phyloP scores from a whole-genome alignment of 2,888 invertebrate species.

The Plebejus melissa region DNA sequence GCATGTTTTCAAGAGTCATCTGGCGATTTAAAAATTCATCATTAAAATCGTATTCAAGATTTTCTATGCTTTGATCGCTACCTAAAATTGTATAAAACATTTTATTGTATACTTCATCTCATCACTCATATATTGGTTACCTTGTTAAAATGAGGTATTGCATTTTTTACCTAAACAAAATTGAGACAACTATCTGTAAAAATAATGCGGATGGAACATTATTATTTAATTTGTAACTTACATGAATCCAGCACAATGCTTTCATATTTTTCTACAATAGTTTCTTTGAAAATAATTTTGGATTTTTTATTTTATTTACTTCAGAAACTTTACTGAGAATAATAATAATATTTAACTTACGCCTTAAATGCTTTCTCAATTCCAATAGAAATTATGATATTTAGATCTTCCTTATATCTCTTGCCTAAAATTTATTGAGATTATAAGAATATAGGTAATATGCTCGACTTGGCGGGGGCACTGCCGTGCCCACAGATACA shows the following conservation, averaged over 20 bases:
- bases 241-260: constrained; percentile 49
- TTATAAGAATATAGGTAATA: neutral
- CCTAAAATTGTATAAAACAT: neutral
- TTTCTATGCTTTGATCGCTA: neutral
- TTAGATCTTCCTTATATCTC: neutral
- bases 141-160: too few species aligned
- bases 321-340: neutral
- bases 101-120: constrained; percentile 26
- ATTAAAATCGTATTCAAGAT: neutral
- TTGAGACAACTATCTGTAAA: too few species aligned
- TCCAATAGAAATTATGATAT: neutral
- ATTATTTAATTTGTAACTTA: constrained; percentile 40
- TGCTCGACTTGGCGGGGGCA: too few species aligned
- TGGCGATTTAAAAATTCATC: neutral
- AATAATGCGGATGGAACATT: too few species aligned
- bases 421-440: neutral
- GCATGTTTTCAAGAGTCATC: neutral
- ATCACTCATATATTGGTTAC: too few species aligned
- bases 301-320: neutral
- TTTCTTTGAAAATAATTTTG: constrained; percentile 47
- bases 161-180: too few species aligned
- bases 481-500: too few species aligned
- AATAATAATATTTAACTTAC: neutral
- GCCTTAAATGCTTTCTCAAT: neutral
- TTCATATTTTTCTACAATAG: constrained; percentile 55